Evolutionary conservation across 2,113 vertebrate genomes (phyloP), one percentile per base, ranked within the genome.

Genomic region (Spea bombifrons): DNA sequence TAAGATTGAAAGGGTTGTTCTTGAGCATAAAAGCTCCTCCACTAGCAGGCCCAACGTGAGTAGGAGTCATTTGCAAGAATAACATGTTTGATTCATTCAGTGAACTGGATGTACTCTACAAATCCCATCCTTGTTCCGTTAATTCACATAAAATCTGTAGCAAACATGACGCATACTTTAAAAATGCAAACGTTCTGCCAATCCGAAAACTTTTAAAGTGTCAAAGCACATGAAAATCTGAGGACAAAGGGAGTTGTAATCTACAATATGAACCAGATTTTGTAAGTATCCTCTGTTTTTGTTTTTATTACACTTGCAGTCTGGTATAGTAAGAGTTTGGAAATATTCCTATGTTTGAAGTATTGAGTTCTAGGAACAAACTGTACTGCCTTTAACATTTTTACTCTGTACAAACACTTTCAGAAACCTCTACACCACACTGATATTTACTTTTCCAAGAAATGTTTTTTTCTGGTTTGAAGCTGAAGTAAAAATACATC

Each of bases 221-320:
- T n/a, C 17, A 43, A n/a, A 52, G 46, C 48, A 71, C 71, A 57
- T 52, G 66, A 59, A 78, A 71, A 46, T 59, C 9, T 43, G 1
- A 65, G 52, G 59, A 71, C 30, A 50, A 45, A 46, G 52, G 17
- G 47, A 71, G 52, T 46, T 71, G 47, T 43, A 65, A 53, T 78
- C 16, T 53, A 43, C 46, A 78, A 71, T 78, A 45, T 45, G 65
- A 71, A 78, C 57, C 68, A 65, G 17, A 71, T 71, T 77, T 52
- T 70, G 53, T 17, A 71, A 71, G 57, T 52, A 45, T 70, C 53
- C 49, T 77, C 66, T 78, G 68, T 71, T 65, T 77, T 71, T 15
- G 53, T 65, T 78, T 64, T 64, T 17, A 64, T 71, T 17, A 52
- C 59, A 65, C 68, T 65, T 30, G 6, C 45, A 71, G 47, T 49